Evolutionary conservation across 2,113 vertebrate genomes (phyloP), one percentile per base, ranked within the genome.

Genomic region (Solea solea): DNA sequence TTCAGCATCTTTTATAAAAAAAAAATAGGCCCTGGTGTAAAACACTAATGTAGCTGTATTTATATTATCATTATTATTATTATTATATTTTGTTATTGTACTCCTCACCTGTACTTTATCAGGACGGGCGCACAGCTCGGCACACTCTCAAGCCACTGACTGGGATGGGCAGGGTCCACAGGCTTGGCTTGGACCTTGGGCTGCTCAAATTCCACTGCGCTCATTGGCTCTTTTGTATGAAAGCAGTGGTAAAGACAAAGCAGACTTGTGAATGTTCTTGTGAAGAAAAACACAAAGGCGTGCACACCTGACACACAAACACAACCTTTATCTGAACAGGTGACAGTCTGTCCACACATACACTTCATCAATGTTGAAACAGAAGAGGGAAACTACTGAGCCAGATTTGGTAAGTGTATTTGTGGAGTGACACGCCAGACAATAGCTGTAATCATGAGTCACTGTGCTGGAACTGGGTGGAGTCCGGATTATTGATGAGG

Each of bases 41-140:
- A 21, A 21, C 21, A 21, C 21, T 21, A 21, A 21, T 21, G 21
- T 21, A 21, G 21, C 21, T 21, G 21, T 21, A 21, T 21, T 21
- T 21, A 21, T 21, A 21, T 21, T 21, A 21, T 21, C 21, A 21
- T 21, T 21, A 21, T 21, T 21, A 21, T 21, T 21, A 21, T 21
- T 21, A 21, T 21, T 21, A 21, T 1, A 21, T 21, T 21, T 21
- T 1, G 21, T 21, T 21, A 1, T 21, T 0, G 0, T 0, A 9
- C 9, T 41, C 25, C 75, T 34, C 66, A 93, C 93, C 91, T 93
- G 81, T 76, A 72, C 15, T 72, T 80, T 2, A 41, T 75, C 63
- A 75, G 50, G 27, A 83, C 6, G 16, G 1, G 42, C 21, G 9
- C 48, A 48, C 16, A 51, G 15, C n/a, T 59, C 7, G 63, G 7